These are phyloP conservation scores for Thamnophis sirtalis DNA, from an alignment of 2,113 vertebrate species.

Conservation along the genomic window DNA sequence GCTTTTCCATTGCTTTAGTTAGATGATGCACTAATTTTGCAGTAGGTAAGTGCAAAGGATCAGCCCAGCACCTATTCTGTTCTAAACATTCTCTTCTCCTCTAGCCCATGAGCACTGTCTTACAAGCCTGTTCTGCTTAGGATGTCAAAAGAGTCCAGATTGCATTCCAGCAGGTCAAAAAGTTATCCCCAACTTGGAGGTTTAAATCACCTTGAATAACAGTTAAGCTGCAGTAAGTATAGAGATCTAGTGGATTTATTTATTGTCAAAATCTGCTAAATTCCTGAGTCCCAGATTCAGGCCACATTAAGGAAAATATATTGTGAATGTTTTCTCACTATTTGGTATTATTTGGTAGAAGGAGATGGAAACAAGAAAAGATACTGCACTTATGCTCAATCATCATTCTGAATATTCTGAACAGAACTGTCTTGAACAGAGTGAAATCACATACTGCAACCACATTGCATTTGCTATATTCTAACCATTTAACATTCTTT, in stretches of 20 bases:
- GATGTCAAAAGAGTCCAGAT: not conserved
- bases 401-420: not conserved
- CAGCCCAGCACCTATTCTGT: not conserved
- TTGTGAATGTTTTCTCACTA: not conserved
- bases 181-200: not conserved
- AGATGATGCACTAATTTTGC: not conserved
- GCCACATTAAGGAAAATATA: not conserved
- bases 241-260: not conserved
- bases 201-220: not conserved
- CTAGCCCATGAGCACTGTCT: not conserved
- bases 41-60: not conserved
- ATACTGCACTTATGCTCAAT: not conserved
- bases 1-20: not conserved
- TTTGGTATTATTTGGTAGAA: not conserved
- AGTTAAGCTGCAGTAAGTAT: not conserved
- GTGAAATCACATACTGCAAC: not conserved
- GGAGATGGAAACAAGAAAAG: not conserved
- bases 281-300: not conserved
- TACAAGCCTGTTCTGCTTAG: not conserved
- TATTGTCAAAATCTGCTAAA: not conserved
- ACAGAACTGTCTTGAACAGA: not conserved
- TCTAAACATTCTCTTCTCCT: not conserved
- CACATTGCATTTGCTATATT: not conserved
- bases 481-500: not conserved
- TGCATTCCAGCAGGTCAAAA: not conserved